Conservation (phyloP, 2,113 vertebrate species). For the Periophthalmus modestus region DNA sequence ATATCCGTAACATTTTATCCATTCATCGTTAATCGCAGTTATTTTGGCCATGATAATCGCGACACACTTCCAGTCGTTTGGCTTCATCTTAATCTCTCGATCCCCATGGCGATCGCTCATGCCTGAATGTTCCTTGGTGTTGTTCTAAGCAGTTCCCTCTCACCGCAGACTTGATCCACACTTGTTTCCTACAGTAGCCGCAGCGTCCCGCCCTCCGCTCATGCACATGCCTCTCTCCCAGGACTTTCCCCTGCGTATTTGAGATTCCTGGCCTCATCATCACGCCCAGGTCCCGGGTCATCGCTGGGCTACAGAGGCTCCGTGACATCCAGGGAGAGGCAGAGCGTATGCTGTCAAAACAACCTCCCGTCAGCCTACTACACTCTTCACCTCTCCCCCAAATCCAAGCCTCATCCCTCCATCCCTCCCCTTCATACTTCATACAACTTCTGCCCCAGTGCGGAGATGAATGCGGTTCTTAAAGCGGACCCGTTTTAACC, state of each 20-base stretch:
- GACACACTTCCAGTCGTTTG: background rate
- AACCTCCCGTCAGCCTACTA: conserved; percentile 28
- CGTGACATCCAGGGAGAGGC: conserved; percentile 38
- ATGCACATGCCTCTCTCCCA: background rate
- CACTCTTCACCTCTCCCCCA: conserved; percentile 33
- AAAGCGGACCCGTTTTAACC: no score
- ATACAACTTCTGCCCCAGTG: background rate
- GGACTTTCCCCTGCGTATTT: conserved; percentile 4
- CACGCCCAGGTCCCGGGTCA: conserved; percentile 33
- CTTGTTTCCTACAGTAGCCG: background rate
- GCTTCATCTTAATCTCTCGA: background rate
- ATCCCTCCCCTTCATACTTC: conserved; percentile 1
- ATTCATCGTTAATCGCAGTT: no score
- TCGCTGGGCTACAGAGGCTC: conserved; percentile 30
- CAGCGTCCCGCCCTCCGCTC: background rate
- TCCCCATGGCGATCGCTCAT: background rate
- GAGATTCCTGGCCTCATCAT: conserved; percentile 17
- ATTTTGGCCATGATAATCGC: no score
- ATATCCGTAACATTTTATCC: no score
- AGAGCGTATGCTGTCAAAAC: conserved; percentile 44
- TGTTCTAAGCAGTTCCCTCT: background rate
- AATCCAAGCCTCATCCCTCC: conserved; percentile 24
- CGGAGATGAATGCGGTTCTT: background rate
- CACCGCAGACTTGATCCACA: no score
- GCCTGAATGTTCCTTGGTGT: background rate